These are phyloP conservation scores for Hydractinia echinata DNA, from an alignment of 30 jellyfish, hydroid and myxozoan species.

Conservation along the genomic window DNA sequence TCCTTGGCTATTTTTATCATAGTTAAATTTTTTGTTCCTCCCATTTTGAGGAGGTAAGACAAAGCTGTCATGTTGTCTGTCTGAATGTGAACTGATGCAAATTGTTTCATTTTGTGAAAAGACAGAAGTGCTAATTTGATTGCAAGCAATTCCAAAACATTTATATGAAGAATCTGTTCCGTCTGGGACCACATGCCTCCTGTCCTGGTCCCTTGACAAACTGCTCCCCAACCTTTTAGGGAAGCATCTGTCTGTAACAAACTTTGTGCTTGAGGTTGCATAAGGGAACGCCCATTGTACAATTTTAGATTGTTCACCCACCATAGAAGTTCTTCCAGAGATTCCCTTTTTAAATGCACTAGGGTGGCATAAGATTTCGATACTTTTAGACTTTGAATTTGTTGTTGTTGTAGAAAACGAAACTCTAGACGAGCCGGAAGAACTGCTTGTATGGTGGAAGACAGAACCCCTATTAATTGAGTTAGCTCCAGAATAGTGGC, in stretches of 20 bases:
- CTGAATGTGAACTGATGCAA: not conserved
- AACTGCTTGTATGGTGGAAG: slow-evolving; percentile 3
- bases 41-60: too few species aligned
- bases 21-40: too few species aligned
- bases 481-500: not conserved
- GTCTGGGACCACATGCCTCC: not conserved
- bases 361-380: not conserved
- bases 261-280: not conserved
- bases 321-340: not conserved
- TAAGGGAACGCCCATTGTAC: slow-evolving; percentile 2
- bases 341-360: not conserved
- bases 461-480: not conserved
- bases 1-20: not conserved
- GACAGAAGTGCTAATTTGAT: too few species aligned
- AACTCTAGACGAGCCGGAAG: not conserved
- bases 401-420: slow-evolving; percentile 6
- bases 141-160: not conserved
- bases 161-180: not conserved
- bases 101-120: not conserved
- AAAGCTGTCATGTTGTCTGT: too few species aligned
- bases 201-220: not conserved
- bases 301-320: not conserved
- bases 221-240: not conserved
- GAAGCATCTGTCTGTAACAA: slow-evolving; percentile 13
- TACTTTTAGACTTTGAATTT: not conserved